Conservation (phyloP, 2,113 vertebrate species). For the Odobenus rosmarus region DNA sequence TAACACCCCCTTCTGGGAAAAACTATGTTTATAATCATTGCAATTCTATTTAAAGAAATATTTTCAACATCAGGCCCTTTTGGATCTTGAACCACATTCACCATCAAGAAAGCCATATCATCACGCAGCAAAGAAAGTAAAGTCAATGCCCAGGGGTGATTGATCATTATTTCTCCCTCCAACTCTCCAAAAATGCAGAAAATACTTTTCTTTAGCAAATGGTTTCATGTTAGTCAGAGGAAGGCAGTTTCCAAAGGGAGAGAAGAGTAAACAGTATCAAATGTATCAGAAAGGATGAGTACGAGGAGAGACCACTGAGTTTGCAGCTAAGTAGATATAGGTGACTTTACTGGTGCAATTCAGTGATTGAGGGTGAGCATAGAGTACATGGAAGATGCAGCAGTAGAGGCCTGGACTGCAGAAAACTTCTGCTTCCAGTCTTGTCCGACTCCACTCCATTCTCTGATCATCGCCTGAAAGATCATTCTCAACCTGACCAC, state of each 20-base stretch:
- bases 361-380: not conserved
- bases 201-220: not conserved
- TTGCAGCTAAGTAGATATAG: not conserved
- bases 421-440: not conserved
- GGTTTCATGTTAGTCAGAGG: not conserved
- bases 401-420: not conserved
- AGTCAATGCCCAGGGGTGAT: too few species aligned
- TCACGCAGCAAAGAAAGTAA: not conserved
- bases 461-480: not conserved
- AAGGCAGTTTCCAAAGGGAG: not conserved
- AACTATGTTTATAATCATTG: not conserved
- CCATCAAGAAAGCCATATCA: not conserved
- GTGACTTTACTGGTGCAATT: not conserved
- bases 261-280: not conserved
- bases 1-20: not conserved
- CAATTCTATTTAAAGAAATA: not conserved
- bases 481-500: not conserved
- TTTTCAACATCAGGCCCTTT: not conserved
- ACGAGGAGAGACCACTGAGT: not conserved
- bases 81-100: not conserved
- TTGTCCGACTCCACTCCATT: not conserved
- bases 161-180: not conserved
- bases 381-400: not conserved
- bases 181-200: not conserved
- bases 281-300: not conserved